A percentile compares a stretch with the other conserved stretches of the same genome.
Evolutionary conservation across 2,113 vertebrate genomes (phyloP).

Genomic region (Gorsachius goisagi): DNA sequence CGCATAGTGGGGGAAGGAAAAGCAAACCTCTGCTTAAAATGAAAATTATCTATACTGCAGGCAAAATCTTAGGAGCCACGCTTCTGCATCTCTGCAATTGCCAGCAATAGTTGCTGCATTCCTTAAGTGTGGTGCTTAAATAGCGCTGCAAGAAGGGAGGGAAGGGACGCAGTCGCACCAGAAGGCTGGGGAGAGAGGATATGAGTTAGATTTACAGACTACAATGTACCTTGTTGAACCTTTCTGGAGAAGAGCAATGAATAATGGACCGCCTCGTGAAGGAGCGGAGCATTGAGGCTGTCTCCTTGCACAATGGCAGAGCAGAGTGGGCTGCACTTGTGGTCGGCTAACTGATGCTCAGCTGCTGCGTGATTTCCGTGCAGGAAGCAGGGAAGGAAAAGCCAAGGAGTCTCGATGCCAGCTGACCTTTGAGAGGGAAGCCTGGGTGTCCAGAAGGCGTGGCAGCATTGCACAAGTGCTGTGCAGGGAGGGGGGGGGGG

Average conservation of each 20-base stretch:
- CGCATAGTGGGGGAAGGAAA: background rate
- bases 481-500: too few relatives aligned
- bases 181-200: background rate
- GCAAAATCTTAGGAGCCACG: background rate
- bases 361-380: background rate
- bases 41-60: background rate
- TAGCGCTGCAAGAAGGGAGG: background rate
- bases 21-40: background rate
- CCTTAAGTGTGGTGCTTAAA: background rate
- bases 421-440: background rate
- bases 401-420: background rate
- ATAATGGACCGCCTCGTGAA: background rate
- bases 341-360: background rate
- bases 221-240: fast-evolving
- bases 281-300: background rate
- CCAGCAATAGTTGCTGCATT: background rate
- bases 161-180: background rate
- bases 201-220: fast-evolving
- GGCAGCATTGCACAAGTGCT: background rate
- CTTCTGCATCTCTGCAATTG: background rate
- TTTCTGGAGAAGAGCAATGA: background rate
- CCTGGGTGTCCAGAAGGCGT: background rate
- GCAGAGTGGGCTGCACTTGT: background rate
- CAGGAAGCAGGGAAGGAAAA: background rate
- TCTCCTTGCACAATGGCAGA: background rate